A percentile compares a stretch with the other conserved stretches of the same genome.
Evolutionary conservation across 2,797 vertebrate genomes (phyloP).

Genomic region (Chloroceryle inda): DNA sequence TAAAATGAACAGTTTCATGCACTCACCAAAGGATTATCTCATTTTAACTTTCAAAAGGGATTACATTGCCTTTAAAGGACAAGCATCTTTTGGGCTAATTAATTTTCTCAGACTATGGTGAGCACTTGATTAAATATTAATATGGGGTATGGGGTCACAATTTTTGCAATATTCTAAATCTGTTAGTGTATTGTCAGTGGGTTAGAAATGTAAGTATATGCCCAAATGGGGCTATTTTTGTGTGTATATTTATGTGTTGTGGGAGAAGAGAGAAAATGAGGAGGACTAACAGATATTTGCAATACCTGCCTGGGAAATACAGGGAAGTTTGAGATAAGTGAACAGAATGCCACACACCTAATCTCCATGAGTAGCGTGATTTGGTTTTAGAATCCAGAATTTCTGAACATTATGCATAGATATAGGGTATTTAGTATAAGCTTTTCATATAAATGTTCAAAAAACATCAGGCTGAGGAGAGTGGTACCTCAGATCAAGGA

Average conservation of each 20-base stretch:
- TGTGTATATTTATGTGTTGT: background rate
- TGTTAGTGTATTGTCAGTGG: background rate
- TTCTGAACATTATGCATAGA: slow-evolving; percentile 23
- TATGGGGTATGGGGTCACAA: background rate
- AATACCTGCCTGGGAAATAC: background rate
- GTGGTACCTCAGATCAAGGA: slow-evolving; percentile 78
- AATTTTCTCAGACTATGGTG: slow-evolving; percentile 53
- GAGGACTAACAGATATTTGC: background rate
- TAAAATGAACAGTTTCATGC: slow-evolving; percentile 41
- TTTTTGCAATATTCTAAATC: slow-evolving; percentile 42
- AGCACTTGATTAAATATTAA: slow-evolving; percentile 66
- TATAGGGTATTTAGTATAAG: slow-evolving; percentile 36
- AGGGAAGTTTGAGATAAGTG: background rate
- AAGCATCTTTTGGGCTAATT: slow-evolving; percentile 67
- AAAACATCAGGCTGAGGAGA: slow-evolving; percentile 72
- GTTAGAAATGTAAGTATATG: background rate
- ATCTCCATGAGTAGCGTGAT: background rate
- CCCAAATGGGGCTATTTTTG: fast-evolving
- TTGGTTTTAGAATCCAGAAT: slow-evolving; percentile 18
- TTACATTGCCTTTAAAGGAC: slow-evolving; percentile 69
- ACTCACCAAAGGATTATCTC: slow-evolving; percentile 35
- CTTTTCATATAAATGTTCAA: slow-evolving; percentile 53
- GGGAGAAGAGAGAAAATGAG: slow-evolving; percentile 10
- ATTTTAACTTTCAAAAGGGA: slow-evolving; percentile 75
- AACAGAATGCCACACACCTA: background rate